Conservation (phyloP, 2,113 vertebrate genomes). For the Catagonus wagneri region DNA sequence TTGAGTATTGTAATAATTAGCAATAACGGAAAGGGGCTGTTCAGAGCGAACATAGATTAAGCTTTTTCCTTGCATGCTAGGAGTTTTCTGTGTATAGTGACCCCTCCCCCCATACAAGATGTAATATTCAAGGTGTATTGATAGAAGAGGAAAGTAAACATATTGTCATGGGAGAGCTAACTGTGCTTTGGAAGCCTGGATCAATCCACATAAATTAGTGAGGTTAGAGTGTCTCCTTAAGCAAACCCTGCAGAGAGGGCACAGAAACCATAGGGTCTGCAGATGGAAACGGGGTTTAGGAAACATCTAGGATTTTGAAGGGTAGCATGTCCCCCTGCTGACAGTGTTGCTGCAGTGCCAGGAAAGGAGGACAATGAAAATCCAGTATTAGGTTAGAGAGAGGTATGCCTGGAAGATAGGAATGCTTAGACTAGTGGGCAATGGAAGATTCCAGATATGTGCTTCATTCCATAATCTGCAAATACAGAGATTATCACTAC, state of each 20-base stretch:
- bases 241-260: background rate
- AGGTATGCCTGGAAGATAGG: constrained; percentile 61
- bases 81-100: background rate
- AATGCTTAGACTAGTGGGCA: constrained; percentile 66
- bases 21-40: background rate
- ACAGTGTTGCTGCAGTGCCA: background rate
- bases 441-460: constrained; percentile 78
- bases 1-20: background rate
- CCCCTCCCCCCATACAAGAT: background rate
- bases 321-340: background rate
- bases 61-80: constrained; percentile 25
- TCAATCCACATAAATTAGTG: background rate
- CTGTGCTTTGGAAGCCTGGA: constrained; percentile 33
- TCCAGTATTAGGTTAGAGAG: background rate
- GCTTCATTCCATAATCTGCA: constrained; percentile 70
- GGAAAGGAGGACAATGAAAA: constrained; percentile 37
- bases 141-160: background rate
- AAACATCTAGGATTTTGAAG: constrained; percentile 16
- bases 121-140: background rate
- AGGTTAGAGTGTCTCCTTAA: background rate
- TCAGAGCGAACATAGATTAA: background rate
- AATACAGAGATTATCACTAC: constrained; percentile 80
- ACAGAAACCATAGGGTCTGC: background rate
- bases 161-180: constrained; percentile 5
- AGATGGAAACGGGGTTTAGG: background rate